phyloP scores from a whole-genome alignment of 1,140 invertebrate species.

The Akabosia matsudoensis region DNA sequence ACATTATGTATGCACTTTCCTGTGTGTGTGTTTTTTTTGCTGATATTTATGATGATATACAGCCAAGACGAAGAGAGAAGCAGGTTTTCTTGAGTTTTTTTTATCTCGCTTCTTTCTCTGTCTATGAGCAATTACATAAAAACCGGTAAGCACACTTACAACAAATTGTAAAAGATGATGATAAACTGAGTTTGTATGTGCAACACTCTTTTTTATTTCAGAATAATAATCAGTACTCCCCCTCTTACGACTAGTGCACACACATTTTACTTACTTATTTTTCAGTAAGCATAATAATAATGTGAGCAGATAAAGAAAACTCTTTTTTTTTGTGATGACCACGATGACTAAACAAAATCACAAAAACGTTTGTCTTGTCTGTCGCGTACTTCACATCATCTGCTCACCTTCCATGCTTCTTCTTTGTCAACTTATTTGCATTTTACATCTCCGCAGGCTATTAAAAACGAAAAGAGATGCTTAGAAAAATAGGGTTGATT shows the following conservation, averaged over 20 bases:
- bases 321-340: not conserved
- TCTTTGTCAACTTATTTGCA: slow-evolving; percentile 21
- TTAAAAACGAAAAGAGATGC: not conserved
- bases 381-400: slow-evolving; percentile 14
- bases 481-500: no score
- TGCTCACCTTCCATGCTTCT: slow-evolving; percentile 5
- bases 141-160: slow-evolving; percentile 15
- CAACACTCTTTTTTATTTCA: slow-evolving; percentile 1
- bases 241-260: not conserved
- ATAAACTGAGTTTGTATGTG: not conserved
- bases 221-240: not conserved
- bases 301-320: not conserved
- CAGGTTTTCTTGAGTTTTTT: slow-evolving; percentile 10
- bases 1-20: not conserved
- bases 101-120: no score
- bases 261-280: no score
- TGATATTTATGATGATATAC: not conserved
- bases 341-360: slow-evolving; percentile 17
- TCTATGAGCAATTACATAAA: not conserved
- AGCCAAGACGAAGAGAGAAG: not conserved
- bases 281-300: not conserved
- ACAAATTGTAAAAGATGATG: not conserved
- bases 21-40: not conserved
- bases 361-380: slow-evolving; percentile 15
- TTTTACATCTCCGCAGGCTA: slow-evolving; percentile 7